Evolutionary conservation across 2,113 vertebrate genomes (phyloP).

Genomic region (Labeo catla): DNA sequence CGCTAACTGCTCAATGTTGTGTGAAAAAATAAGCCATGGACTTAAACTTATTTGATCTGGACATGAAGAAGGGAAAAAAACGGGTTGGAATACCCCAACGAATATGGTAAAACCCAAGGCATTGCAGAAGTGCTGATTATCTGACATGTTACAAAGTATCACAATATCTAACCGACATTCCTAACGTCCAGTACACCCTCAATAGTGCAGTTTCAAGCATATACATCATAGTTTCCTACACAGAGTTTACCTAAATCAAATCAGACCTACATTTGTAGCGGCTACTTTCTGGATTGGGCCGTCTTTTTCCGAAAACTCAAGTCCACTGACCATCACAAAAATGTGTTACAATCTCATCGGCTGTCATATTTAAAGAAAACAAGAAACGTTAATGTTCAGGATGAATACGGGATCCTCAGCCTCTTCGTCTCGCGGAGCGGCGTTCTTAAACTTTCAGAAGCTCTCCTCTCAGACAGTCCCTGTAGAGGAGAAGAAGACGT

Average conservation of each 20-base stretch:
- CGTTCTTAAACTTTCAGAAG: constrained; percentile 77
- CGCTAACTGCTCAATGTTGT: constrained; percentile 57
- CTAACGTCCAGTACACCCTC: constrained; percentile 73
- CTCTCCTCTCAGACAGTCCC: constrained; percentile 78
- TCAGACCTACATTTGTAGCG: constrained; percentile 25
- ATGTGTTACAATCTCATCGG: constrained; percentile 81
- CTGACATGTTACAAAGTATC: constrained; percentile 80
- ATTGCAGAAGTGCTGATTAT: constrained; percentile 81
- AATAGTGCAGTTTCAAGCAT: constrained; percentile 79
- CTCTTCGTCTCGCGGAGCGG: constrained; percentile 34
- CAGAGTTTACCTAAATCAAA: constrained; percentile 25
- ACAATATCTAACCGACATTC: constrained; percentile 78
- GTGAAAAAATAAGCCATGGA: constrained; percentile 39
- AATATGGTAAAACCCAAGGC: constrained; percentile 77
- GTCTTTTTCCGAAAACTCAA: constrained; percentile 4
- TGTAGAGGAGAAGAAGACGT: constrained; percentile 57
- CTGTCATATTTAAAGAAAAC: constrained; percentile 77
- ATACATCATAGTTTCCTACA: constrained; percentile 57
- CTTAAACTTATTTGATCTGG: constrained; percentile 34
- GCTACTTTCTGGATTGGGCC: constrained; percentile 18
- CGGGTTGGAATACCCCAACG: constrained; percentile 62
- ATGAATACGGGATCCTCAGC: constrained; percentile 59
- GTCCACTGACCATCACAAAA: constrained; percentile 68
- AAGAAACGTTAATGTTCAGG: constrained; percentile 61
- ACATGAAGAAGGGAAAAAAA: constrained; percentile 45